A percentile compares a stretch with the other conserved stretches of the same genome.
phyloP scores from a whole-genome alignment of 2,797 vertebrate species.

The Falco novaeseelandiae region DNA sequence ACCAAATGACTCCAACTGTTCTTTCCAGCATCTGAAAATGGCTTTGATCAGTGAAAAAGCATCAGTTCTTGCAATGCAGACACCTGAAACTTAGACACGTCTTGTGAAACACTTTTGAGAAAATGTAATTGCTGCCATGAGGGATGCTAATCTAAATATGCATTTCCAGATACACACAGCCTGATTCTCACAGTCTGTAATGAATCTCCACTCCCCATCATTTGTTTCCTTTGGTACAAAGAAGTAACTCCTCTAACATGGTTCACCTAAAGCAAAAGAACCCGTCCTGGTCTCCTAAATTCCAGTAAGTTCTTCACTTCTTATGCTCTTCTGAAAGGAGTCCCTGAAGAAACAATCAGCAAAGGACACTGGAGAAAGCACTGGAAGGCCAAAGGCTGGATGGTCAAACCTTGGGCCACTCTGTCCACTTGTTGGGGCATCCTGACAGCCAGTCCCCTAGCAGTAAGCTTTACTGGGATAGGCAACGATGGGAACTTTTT shows the following conservation, averaged over 20 bases:
- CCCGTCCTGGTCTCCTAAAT: neutral
- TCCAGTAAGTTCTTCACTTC: neutral
- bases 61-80: neutral
- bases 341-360: neutral
- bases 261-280: neutral
- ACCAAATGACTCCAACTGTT: neutral
- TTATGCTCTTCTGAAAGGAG: neutral
- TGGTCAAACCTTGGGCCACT: neutral
- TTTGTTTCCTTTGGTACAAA: neutral
- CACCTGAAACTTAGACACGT: neutral
- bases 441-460: neutral
- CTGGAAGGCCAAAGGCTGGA: neutral
- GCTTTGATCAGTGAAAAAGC: neutral
- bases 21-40: neutral
- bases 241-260: neutral
- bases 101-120: neutral
- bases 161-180: neutral
- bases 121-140: neutral
- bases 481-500: neutral
- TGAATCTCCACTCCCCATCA: neutral
- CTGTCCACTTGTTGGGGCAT: neutral
- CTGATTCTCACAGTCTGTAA: neutral
- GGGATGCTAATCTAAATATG: neutral
- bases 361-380: neutral
- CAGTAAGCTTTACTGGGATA: neutral